phyloP scores from a whole-genome alignment of 1,140 invertebrate genomes.

The Euwallacea similis region DNA sequence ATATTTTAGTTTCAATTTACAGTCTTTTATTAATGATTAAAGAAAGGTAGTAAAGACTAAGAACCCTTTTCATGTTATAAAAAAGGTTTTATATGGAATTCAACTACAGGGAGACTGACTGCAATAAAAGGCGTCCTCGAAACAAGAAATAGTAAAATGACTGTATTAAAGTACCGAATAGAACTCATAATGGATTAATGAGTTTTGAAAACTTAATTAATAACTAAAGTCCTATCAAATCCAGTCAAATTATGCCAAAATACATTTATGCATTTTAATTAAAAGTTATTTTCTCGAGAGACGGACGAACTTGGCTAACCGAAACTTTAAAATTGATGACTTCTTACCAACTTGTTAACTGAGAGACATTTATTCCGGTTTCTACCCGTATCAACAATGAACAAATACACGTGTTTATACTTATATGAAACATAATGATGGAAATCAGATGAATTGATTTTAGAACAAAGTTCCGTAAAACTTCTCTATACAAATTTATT shows the following conservation, averaged over 20 bases:
- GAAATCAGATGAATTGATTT: not conserved
- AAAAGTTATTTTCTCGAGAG: conserved; percentile 6
- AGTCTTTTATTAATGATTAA: conserved; percentile 1
- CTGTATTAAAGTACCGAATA: not conserved
- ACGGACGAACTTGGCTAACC: conserved; percentile 8
- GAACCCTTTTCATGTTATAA: too few species aligned
- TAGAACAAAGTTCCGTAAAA: conserved; percentile 11
- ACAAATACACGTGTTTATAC: not conserved
- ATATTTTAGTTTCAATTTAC: conserved; percentile 4
- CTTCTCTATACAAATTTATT: conserved; percentile 5
- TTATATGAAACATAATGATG: not conserved
- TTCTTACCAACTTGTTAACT: conserved; percentile 4
- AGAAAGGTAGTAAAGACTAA: too few species aligned
- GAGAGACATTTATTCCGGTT: not conserved
- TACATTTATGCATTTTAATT: conserved; percentile 15
- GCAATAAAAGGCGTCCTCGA: too few species aligned
- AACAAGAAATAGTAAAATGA: too few species aligned
- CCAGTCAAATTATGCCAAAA: conserved; percentile 13
- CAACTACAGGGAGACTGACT: too few species aligned
- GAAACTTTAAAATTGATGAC: conserved; percentile 6
- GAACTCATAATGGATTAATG: not conserved
- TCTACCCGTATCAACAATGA: too few species aligned
- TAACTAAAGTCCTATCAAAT: conserved; percentile 8
- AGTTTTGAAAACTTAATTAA: conserved; percentile 7
- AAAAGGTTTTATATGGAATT: too few species aligned